Percentiles rank a stretch among this genome's conserved stretches.
phyloP scores from a whole-genome alignment of 2,113 vertebrate genomes.

The Oreochromis aureus region DNA sequence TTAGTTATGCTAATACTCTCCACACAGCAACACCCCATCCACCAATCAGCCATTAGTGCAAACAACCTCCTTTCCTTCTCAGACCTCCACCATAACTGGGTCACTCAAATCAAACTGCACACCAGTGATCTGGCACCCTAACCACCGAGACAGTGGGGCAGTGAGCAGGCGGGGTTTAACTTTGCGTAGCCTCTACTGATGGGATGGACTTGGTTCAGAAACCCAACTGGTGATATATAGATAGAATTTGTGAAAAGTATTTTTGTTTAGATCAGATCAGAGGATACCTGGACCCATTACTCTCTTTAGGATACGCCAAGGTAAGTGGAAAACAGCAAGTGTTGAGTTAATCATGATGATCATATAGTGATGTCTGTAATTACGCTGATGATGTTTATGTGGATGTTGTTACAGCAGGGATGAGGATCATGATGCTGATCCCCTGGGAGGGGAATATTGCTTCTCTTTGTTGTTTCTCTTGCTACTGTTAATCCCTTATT shows the following conservation, averaged over 20 bases:
- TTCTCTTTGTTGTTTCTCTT: background rate
- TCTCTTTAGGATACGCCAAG: conserved; percentile 26
- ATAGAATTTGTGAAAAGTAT: background rate
- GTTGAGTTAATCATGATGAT: background rate
- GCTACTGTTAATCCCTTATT: background rate
- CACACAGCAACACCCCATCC: background rate
- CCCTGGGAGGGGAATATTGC: background rate
- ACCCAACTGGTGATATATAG: conserved; percentile 39
- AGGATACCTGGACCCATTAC: background rate
- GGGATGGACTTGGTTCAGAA: conserved; percentile 88
- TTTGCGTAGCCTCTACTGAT: conserved; percentile 81
- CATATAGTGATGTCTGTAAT: background rate
- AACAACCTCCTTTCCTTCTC: background rate
- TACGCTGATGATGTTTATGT: background rate
- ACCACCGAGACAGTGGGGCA: conserved; percentile 83
- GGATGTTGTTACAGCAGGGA: background rate
- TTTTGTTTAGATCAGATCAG: background rate
- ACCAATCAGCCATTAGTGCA: background rate
- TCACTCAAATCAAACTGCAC: background rate
- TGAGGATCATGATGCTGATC: background rate
- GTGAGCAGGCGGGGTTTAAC: conserved; percentile 78
- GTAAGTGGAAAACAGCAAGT: conserved; percentile 43
- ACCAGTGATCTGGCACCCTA: conserved; percentile 70
- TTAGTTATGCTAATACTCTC: background rate
- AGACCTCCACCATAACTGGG: background rate